phyloP scores from a whole-genome alignment of 2,113 vertebrate genomes.

The Oryzias javanicus region DNA sequence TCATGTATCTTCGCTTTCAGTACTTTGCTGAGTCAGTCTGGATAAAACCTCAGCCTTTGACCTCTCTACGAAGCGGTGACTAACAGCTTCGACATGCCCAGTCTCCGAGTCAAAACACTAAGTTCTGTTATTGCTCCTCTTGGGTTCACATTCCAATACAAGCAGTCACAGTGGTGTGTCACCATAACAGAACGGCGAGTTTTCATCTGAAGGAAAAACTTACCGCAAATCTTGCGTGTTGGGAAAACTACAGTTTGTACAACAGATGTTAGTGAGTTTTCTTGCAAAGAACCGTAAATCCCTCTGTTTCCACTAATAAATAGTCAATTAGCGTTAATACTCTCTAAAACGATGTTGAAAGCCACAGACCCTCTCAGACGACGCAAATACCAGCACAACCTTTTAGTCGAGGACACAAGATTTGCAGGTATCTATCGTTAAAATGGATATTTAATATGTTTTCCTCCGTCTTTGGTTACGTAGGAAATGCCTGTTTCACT shows the following conservation, averaged over 20 bases:
- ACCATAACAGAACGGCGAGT: neutral
- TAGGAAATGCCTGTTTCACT: too few relatives aligned
- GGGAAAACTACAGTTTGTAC: neutral
- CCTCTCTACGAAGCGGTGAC: slow-evolving; percentile 24
- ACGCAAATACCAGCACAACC: neutral
- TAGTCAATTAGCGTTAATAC: neutral
- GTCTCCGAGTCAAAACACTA: slow-evolving; percentile 16
- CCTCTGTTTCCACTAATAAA: slow-evolving; percentile 3
- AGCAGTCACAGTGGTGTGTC: slow-evolving; percentile 16
- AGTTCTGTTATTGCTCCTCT: neutral
- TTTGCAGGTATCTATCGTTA: neutral
- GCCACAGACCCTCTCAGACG: neutral
- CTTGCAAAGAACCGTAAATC: slow-evolving; percentile 4
- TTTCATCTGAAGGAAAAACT: slow-evolving; percentile 6
- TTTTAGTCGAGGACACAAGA: neutral
- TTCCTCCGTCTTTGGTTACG: neutral
- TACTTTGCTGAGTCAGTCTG: slow-evolving; percentile 8
- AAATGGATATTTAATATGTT: neutral
- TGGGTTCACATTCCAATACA: slow-evolving; percentile 32
- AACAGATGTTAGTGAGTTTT: neutral
- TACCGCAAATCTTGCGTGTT: neutral
- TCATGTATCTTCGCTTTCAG: slow-evolving; percentile 10
- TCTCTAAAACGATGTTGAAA: neutral
- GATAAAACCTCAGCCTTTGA: slow-evolving; percentile 13
- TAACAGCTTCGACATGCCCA: slow-evolving; percentile 14